Percentiles rank a stretch among this genome's conserved stretches.
Evolutionary conservation across 2,888 invertebrate species (phyloP).

Genomic region (Carterocephalus palaemon): DNA sequence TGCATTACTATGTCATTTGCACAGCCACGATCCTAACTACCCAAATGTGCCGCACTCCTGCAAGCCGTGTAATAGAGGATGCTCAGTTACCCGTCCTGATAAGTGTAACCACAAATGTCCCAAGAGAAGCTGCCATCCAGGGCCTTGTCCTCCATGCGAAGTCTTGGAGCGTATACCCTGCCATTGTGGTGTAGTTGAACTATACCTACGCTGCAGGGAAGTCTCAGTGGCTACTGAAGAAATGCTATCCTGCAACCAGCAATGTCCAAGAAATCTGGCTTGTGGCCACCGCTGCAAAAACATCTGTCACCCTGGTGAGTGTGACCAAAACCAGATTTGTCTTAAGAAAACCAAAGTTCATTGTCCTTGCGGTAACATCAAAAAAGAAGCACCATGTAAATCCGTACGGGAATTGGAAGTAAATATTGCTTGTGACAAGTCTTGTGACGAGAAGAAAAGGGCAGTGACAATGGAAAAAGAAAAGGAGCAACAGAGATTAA

Average conservation of each 20-base stretch:
- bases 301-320: conserved; percentile 85
- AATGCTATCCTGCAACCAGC: conserved; percentile 85
- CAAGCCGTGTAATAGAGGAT: conserved; percentile 73
- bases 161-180: conserved; percentile 84
- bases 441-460: conserved; percentile 79
- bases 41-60: conserved; percentile 70
- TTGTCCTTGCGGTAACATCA: conserved; percentile 88
- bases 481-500: conserved; percentile 76
- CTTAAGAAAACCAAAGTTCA: conserved; percentile 87
- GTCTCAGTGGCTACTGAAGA: conserved; percentile 76
- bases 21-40: conserved; percentile 43
- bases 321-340: conserved; percentile 83
- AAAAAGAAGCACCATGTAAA: conserved; percentile 85
- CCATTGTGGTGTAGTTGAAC: conserved; percentile 88
- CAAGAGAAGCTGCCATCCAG: conserved; percentile 83
- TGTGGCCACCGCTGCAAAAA: conserved; percentile 91
- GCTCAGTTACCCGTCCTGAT: conserved; percentile 81
- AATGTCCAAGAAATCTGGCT: conserved; percentile 90
- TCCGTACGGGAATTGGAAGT: conserved; percentile 66
- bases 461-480: conserved; percentile 75
- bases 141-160: conserved; percentile 86
- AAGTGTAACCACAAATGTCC: conserved; percentile 88
- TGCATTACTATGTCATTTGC: conserved; percentile 83
- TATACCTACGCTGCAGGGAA: conserved; percentile 86
- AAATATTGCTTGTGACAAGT: conserved; percentile 80